These are phyloP conservation scores for Trichogramma dendrolimi DNA, from an alignment of 2,888 invertebrate species.

Conservation along the genomic window DNA sequence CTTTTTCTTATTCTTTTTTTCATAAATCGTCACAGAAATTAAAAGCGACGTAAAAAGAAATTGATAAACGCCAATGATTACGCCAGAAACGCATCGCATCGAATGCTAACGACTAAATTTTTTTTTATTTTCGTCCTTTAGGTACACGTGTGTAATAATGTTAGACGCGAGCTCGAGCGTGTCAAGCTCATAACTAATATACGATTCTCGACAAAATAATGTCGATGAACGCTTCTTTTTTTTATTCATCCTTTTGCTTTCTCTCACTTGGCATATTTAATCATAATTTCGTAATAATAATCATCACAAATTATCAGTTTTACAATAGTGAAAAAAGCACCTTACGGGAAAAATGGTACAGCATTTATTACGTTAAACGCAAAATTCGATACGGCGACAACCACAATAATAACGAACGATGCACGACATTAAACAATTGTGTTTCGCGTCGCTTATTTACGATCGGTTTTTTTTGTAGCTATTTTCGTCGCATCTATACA, in stretches of 20 bases:
- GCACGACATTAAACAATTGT: not conserved
- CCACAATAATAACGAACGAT: constrained; percentile 18
- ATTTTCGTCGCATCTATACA: constrained; percentile 2
- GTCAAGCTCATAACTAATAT: constrained; percentile 18
- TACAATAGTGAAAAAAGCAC: constrained; percentile 23
- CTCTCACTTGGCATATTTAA: constrained; percentile 5
- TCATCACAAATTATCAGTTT: constrained; percentile 11
- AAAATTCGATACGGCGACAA: constrained; percentile 27
- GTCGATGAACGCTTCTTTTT: not conserved
- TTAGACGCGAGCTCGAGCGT: too few species aligned
- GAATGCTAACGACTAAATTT: constrained; percentile 5
- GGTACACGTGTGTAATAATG: too few species aligned
- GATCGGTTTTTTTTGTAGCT: constrained; percentile 6
- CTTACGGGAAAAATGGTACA: constrained; percentile 23
- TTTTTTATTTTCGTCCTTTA: constrained; percentile 7
- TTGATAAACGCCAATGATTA: constrained; percentile 1
- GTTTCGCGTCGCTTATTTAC: constrained; percentile 6
- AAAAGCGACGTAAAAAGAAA: constrained; percentile 24
- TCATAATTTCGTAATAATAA: constrained; percentile 10
- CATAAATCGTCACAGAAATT: constrained; percentile 30
- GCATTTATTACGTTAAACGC: constrained; percentile 22
- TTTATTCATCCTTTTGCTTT: not conserved
- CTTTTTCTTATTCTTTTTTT: constrained; percentile 29
- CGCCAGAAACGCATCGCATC: constrained; percentile 1
- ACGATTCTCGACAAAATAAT: constrained; percentile 21